These are phyloP conservation scores for Drosophila dunni DNA, from an alignment of 1,140 invertebrate genomes.

Conservation along the genomic window DNA sequence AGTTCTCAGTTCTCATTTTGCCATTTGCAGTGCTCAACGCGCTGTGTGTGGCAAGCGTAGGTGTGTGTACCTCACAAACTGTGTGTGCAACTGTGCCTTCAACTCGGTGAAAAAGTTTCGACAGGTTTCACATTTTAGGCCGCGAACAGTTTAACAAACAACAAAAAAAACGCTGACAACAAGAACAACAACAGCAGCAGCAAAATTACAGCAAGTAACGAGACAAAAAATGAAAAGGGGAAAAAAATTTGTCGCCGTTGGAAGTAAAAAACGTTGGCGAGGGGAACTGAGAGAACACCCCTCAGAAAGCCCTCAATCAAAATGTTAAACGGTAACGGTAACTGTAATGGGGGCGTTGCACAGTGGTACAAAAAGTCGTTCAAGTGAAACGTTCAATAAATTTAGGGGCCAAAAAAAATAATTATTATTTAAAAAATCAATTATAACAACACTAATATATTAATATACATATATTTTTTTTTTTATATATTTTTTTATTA, in stretches of 20 bases:
- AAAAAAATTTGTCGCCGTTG: constrained; percentile 19
- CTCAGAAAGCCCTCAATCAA: constrained; percentile 22
- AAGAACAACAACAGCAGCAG: constrained; percentile 17
- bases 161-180: neutral
- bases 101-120: constrained; percentile 58
- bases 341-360: constrained; percentile 30
- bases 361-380: neutral
- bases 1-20: constrained; percentile 12
- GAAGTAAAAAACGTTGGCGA: constrained; percentile 3
- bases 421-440: no score
- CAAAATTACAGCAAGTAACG: constrained; percentile 24
- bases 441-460: no score
- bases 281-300: constrained; percentile 2
- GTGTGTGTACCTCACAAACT: constrained; percentile 15
- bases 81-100: constrained; percentile 21
- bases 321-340: constrained; percentile 35
- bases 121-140: constrained; percentile 57
- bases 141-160: constrained; percentile 45
- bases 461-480: no score
- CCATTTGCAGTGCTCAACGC: neutral
- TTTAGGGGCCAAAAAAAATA: no score
- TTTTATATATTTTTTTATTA: no score
- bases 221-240: constrained; percentile 4
- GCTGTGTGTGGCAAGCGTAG: constrained; percentile 42
- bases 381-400: no score